Conservation (phyloP, 2,888 invertebrate species). For the Heliconius charithonia region DNA sequence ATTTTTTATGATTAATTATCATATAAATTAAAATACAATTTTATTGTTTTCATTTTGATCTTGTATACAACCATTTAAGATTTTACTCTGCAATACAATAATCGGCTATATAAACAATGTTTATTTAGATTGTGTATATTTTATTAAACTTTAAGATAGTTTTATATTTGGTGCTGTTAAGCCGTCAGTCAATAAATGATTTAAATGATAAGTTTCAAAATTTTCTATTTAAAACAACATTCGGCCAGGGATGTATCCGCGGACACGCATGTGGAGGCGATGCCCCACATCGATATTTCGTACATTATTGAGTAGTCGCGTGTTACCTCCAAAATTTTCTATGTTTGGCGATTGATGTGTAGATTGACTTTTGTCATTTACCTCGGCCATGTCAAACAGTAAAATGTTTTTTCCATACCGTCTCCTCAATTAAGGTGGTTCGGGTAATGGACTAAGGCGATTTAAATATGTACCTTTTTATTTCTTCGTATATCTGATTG, state of each 20-base stretch:
- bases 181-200: not conserved
- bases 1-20: not conserved
- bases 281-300: conserved; percentile 82
- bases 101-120: not conserved
- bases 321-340: conserved; percentile 81
- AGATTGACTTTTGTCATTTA: conserved; percentile 84
- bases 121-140: conserved; percentile 4
- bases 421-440: conserved; percentile 74
- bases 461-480: conserved; percentile 66
- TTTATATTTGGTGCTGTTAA: not conserved
- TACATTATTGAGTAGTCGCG: conserved; percentile 83
- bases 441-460: conserved; percentile 78
- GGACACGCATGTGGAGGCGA: conserved; percentile 69
- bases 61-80: not conserved
- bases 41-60: not conserved
- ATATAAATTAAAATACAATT: not conserved
- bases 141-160: not conserved
- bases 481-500: conserved; percentile 73
- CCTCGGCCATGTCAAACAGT: conserved; percentile 80
- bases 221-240: conserved; percentile 56
- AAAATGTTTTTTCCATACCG: conserved; percentile 80
- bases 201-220: conserved; percentile 52
- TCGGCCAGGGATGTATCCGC: conserved; percentile 60
- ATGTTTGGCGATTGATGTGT: conserved; percentile 84
- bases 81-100: not conserved